Evolutionary conservation across 2,797 vertebrate species (phyloP), one percentile per base, ranked within the genome.

Genomic region (Gambusia yucatana): DNA sequence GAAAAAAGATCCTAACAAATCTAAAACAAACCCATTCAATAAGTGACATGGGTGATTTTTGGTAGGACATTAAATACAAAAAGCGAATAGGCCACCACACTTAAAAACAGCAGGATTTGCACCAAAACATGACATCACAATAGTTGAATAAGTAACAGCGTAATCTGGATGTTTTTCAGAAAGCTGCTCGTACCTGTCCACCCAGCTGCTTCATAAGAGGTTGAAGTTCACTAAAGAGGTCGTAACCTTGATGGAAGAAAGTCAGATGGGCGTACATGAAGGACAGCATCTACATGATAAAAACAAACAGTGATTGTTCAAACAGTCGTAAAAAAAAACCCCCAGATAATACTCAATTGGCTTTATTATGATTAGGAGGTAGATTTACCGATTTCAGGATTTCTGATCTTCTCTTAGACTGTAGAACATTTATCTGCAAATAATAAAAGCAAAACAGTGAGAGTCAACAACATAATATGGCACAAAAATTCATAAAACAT

Each of bases 161-260:
- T 39, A 46, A 72, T 5, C 43, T 55, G 13, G 1, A 30, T 71
- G 67, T 72, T 47, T 78, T 78, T 4, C 20, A 30, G 33, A 57
- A 28, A 11, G 73, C 6, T 8, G 61, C 43, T 13, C 59, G 28
- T 97, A 99, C 98, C 97, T 99, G 97, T 87, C 95, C 96, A 41
- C 98, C 98, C 7, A 99, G 96, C 52, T 98, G 97, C 86, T 98
- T 98, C 98, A 99, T 99, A 65, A 98, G 96, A 30, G 98, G 98
- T 72, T 97, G 97, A 70, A 99, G 97, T 91, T 99, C 98, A 92
- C 96, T 96, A 90, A 99, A 99, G 44, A 98, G 97, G 91, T 99
- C 98, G 86, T 99, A 99, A 87, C 98, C 98, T 96, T 99, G 98
- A 87, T 99, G 98, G 93, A 99, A 99, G 95, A 99, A 99, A 1